Evolutionary conservation across 23 tunicate genomes (phyloP), one percentile per base, ranked within the genome.

Genomic region (Halocynthia roretzi): DNA sequence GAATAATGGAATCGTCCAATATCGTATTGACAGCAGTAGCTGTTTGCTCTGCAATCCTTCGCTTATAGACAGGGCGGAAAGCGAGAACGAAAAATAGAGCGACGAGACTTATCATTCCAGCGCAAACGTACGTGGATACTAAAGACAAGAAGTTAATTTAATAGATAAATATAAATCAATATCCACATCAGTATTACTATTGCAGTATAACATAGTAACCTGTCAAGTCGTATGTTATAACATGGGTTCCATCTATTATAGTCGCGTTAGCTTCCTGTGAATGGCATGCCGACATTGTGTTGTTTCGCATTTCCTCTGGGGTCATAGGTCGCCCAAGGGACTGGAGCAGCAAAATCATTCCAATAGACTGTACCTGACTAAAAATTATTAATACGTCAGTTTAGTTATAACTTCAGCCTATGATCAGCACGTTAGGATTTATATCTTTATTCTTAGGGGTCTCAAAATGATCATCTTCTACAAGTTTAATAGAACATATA

Each of bases 351-450:
- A 81, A 31, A 56, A 90, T 81, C 70, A 90, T 49, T 7, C 81
- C 57, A 15, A 85, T 81, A 11, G 97, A 90, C 80, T 82, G 88
- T 17, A 85, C 51, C 66, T 90, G 97, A 10, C 97, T 90, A 57
- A 8, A 4, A 67, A 31, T 31, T 31, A 31, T 31, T 31, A 31
- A 31, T 31, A 31, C 1, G 44, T 31, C 44, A 0, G 44, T 31
- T 31, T 31, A 31, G 44, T 31, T 31, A 0, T 31, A 31, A 31
- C 44, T 31, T 31, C 44, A 31, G 44, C 1, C 44, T 31, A 31
- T 31, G 44, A 31, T 1, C 44, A 31, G 44, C 44, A 31, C n/a
- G n/a, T n/a, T n/a, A n/a, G n/a, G n/a, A n/a, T n/a, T n/a, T n/a
- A n/a, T n/a, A n/a, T n/a, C n/a, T n/a, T n/a, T n/a, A n/a, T n/a